Conservation (phyloP, 2,113 vertebrate species). For the Tachysurus vachellii region DNA sequence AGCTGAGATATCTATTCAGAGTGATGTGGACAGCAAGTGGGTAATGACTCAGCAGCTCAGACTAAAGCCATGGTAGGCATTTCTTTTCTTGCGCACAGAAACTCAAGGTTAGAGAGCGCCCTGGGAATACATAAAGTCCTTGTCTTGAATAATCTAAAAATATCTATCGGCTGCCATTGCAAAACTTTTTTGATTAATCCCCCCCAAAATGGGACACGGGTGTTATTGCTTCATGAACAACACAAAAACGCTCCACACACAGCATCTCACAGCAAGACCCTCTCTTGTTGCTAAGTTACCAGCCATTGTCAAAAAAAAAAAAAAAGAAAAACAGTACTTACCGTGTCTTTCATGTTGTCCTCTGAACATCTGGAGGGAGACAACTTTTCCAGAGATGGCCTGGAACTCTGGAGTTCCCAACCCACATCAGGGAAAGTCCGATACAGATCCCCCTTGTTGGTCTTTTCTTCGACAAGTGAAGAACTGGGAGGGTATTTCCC, state of each 20-base stretch:
- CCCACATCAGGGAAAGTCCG: slow-evolving; percentile 54
- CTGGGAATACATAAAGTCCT: neutral
- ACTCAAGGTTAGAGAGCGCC: neutral
- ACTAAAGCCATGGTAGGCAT: neutral
- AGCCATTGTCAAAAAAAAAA: neutral
- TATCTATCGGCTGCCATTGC: neutral
- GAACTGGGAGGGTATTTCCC: slow-evolving; percentile 50
- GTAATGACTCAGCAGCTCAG: slow-evolving; percentile 11
- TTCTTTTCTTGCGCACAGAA: neutral
- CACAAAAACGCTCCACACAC: slow-evolving; percentile 22
- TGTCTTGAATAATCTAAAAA: slow-evolving; percentile 7
- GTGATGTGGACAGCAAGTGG: neutral
- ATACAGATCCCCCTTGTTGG: slow-evolving; percentile 51
- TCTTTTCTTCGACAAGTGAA: slow-evolving; percentile 46
- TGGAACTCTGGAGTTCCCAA: slow-evolving; percentile 47
- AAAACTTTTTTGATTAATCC: neutral
- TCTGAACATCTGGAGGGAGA: slow-evolving; percentile 61
- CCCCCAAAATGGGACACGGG: neutral
- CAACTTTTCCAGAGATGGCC: slow-evolving; percentile 53
- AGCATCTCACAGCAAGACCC: slow-evolving; percentile 7
- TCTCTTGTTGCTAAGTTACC: slow-evolving; percentile 22
- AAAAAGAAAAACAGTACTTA: slow-evolving; percentile 56
- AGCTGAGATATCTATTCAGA: neutral
- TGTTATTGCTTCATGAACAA: neutral
- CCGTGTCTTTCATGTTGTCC: slow-evolving; percentile 67